Base-by-base conservation (phyloP, 2,888 invertebrate species). In the Rotaria sp. region DNA sequence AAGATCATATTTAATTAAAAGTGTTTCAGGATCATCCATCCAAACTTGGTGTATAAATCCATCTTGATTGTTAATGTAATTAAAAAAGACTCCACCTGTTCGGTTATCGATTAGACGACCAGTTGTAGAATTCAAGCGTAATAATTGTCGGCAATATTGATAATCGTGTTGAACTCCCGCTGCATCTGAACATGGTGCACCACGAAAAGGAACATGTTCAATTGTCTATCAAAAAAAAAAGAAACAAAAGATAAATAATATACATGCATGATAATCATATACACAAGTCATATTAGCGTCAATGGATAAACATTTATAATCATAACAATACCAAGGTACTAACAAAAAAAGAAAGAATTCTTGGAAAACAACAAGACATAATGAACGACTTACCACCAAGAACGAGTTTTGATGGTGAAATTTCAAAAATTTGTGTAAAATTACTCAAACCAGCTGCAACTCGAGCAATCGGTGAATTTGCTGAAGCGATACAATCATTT, bases 261-360 rank as follows among this genome's bases (percentile, higher is more conserved):
- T 13, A 35, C 80, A 59, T 67, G 0, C 2, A 67, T 67, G 1
- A 67, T 3, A 15, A 67, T n/a, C 13, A 18, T 30, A 30, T 45
- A 38, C 35, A 55, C 55, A 85, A 35, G 48, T 50, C 21, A 24
- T 30, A 26, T 35, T 80, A 15, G n/a, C 26, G 45, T 80, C 50
- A 48, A 59, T 84, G 59, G 85, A 88, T 52, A 89, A 74, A 87
- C 92, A 92, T 8, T 88, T 88, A 87, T 92, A 92, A 86, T 89
- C 87, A 88, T 91, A 91, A 8, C 91, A 91, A 88, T 91, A 92
- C 91, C 91, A 92, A 1, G 91, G 91, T 18, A 91, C 88, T 55
- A 84, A n/a, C n/a, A 52, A 38, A 85, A 26, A 41, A 18, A 4
- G 15, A 35, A 15, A 26, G 7, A 45, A 48, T 85, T 30, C 3